A percentile compares a stretch with the other conserved stretches of the same genome.
Evolutionary conservation across 2,888 invertebrate genomes (phyloP).

Genomic region (Osedax fenrisi): DNA sequence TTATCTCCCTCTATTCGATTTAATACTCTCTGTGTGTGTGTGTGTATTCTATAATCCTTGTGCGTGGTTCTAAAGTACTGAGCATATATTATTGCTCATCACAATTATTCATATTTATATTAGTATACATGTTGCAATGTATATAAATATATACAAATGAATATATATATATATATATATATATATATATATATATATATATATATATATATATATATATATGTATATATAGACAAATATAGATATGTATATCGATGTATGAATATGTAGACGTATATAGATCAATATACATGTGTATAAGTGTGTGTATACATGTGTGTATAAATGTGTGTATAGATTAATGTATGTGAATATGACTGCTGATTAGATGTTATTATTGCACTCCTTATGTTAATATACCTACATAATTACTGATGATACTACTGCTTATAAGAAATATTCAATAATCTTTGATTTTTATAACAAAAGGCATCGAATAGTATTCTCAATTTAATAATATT

Average conservation of each 20-base stretch:
- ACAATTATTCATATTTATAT: background rate
- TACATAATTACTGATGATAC: no score
- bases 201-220: background rate
- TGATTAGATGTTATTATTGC: no score
- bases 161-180: background rate
- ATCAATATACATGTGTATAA: background rate
- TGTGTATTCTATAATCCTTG: no score
- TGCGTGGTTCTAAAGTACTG: no score
- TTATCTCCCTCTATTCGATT: no score
- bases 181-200: background rate
- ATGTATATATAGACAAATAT: background rate
- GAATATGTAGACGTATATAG: background rate
- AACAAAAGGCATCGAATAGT: no score
- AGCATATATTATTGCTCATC: no score
- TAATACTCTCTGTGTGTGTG: no score
- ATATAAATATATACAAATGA: background rate
- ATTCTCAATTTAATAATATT: no score
- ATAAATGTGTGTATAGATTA: background rate
- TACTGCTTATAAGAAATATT: no score
- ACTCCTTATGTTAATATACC: no score
- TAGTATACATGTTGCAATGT: background rate
- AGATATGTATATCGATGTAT: background rate
- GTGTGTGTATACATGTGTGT: background rate
- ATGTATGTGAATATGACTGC: background rate
- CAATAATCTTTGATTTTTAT: no score